Evolutionary conservation across 1,140 invertebrate species (phyloP), one percentile per base, ranked within the genome.

Genomic region (Drosophila carrolli): DNA sequence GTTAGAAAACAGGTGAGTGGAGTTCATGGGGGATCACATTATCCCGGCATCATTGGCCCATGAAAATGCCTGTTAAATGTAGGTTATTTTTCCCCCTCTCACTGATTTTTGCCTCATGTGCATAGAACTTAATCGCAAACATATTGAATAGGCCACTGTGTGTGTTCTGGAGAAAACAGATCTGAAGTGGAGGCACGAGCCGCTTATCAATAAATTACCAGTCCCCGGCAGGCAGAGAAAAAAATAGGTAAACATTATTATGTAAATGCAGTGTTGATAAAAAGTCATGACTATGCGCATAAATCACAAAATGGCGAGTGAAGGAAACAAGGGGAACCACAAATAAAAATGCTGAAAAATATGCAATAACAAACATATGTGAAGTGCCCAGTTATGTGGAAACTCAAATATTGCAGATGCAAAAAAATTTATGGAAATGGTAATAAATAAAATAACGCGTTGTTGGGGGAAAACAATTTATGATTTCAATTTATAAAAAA

Each of bases 151-250:
- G 40, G 60, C 63, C 57, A 48, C 6, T 63, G 55, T 62, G 32
- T 19, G 54, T 19, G 54, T 11, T 62, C 10, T 32, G 16, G 32
- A n/a, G 41, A 14, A 56, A 10, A 55, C n/a, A 37, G 8, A 60
- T 10, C 37, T 38, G 32, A 41, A 27, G 51, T 41, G 47, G 61
- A 67, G 77, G 58, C 51, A 67, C 53, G 47, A 56, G 62, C 44
- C 72, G 58, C 80, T 88, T 88, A 88, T 84, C 84, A 89, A 89
- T 88, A 78, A 84, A 88, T 89, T 88, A 75, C 68, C 73, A 81
- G 61, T 27, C 57, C 11, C 54, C 71, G 60, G 46, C 40, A 48
- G 16, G 35, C 58, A 62, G 32, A 44, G 32, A 23, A 8, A 44
- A 60, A 54, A 57, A 55, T 47, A 50, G 41, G 48, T 67, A 79